Evolutionary conservation across 2,113 vertebrate species (phyloP).

Genomic region (Connochaetes taurinus): DNA sequence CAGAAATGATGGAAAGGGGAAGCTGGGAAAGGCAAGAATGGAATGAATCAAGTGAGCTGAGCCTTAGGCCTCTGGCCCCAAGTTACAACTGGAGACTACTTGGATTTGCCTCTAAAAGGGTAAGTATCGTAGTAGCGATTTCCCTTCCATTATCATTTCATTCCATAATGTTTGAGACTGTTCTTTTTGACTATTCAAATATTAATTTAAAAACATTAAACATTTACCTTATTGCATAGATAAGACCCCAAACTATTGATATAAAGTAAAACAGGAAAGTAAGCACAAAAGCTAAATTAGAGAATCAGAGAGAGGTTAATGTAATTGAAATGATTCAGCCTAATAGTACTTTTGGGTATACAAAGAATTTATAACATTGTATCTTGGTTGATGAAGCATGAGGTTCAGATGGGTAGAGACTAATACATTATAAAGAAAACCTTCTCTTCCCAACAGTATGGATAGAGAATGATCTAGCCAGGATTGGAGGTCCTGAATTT

Average conservation of each 20-base stretch:
- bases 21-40: conserved; percentile 18
- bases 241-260: neutral
- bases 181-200: conserved; percentile 9
- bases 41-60: neutral
- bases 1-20: neutral
- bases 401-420: neutral
- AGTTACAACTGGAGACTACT: neutral
- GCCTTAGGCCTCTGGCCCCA: neutral
- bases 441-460: neutral
- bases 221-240: conserved; percentile 2
- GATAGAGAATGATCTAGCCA: neutral
- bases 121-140: neutral
- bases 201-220: conserved; percentile 23
- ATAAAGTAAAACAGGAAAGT: conserved; percentile 23
- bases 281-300: neutral
- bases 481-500: neutral
- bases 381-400: neutral
- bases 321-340: neutral
- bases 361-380: neutral
- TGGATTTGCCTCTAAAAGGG: neutral
- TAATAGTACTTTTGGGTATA: neutral
- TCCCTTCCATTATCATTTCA: conserved; percentile 21
- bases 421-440: neutral
- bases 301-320: neutral
- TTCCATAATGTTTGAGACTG: neutral